Percentiles rank a stretch among this genome's conserved stretches.
Evolutionary conservation across 37 sponge, comb jelly and placozoan genomes (phyloP).

Genomic region (Crambe crambe): DNA sequence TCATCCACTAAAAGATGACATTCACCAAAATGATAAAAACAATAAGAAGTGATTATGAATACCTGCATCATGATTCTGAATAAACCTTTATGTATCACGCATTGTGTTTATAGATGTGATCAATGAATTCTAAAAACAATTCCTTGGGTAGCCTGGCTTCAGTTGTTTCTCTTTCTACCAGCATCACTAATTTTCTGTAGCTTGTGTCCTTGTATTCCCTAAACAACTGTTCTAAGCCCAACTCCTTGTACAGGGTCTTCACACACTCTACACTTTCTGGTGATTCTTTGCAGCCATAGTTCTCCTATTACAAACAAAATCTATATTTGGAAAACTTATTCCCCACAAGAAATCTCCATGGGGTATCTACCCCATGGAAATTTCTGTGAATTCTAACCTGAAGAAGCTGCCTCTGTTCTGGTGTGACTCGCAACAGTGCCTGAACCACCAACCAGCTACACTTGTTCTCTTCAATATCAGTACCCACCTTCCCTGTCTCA

Average conservation of each 20-base stretch:
- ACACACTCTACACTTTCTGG: constrained; percentile 66
- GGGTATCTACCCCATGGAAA: neutral
- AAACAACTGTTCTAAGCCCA: constrained; percentile 67
- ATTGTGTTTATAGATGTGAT: constrained; percentile 81
- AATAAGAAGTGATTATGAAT: neutral
- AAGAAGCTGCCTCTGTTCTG: constrained; percentile 61
- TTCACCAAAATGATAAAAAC: neutral
- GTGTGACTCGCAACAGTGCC: constrained; percentile 71
- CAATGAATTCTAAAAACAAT: constrained; percentile 83
- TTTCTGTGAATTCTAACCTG: constrained; percentile 44
- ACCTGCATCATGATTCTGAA: no score
- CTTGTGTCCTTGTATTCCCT: constrained; percentile 81
- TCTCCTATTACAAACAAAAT: constrained; percentile 34
- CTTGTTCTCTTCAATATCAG: constrained; percentile 97
- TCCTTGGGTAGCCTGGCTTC: constrained; percentile 50
- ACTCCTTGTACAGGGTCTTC: constrained; percentile 77
- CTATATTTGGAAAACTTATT: no score
- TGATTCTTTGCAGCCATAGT: constrained; percentile 80
- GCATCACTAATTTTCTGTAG: constrained; percentile 56
- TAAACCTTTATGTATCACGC: neutral
- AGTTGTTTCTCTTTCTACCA: constrained; percentile 40
- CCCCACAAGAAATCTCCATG: no score
- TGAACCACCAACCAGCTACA: constrained; percentile 96
- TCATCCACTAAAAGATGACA: neutral
- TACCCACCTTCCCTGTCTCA: constrained; percentile 97